Conservation (phyloP, 2,888 invertebrate genomes). For the Conistra vaccinii region DNA sequence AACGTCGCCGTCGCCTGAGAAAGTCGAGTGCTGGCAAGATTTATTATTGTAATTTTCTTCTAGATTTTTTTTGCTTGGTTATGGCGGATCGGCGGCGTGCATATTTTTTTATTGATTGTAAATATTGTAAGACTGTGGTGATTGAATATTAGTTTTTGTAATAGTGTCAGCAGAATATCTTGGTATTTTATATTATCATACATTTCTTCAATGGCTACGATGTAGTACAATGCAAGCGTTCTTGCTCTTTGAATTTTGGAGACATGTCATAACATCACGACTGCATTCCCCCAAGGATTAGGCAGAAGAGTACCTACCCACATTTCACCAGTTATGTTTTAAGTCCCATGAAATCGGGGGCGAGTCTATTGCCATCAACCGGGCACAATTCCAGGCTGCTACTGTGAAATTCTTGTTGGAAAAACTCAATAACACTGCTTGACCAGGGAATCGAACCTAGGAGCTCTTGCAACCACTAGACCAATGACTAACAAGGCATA, state of each 20-base stretch:
- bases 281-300: neutral
- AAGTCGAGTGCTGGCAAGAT: constrained; percentile 54
- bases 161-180: neutral
- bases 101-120: constrained; percentile 21
- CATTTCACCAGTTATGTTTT: neutral
- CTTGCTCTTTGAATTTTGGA: neutral
- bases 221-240: neutral
- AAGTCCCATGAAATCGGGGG: neutral
- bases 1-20: constrained; percentile 56
- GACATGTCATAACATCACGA: neutral
- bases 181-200: neutral
- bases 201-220: neutral
- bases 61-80: constrained; percentile 28
- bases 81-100: constrained; percentile 16
- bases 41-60: constrained; percentile 57
- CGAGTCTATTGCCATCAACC: neutral
- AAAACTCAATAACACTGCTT: too few relatives aligned
- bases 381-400: neutral
- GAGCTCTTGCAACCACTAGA: neutral
- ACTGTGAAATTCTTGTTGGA: neutral
- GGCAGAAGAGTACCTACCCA: neutral
- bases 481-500: too few relatives aligned
- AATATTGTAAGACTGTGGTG: neutral
- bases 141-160: constrained; percentile 19
- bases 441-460: neutral